phyloP scores from a whole-genome alignment of 2,888 invertebrate genomes.

The Phania funesta region DNA sequence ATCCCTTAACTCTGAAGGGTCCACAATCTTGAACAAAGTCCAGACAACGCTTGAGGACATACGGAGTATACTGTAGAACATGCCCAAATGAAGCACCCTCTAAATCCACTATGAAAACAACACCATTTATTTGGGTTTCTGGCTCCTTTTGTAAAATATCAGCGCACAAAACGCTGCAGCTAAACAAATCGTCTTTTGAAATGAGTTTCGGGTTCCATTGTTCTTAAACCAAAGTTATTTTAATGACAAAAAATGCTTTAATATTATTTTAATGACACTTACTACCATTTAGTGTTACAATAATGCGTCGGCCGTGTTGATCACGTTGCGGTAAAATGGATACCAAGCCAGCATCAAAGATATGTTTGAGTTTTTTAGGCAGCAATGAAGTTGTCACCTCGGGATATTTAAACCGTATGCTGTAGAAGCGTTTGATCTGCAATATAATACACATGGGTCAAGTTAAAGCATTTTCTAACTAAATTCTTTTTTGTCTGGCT shows the following conservation, averaged over 20 bases:
- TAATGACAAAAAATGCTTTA: not conserved
- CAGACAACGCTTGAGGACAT: constrained; percentile 13
- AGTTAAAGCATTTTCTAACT: not conserved
- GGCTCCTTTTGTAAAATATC: constrained; percentile 32
- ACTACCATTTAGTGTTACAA: constrained; percentile 17
- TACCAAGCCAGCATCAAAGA: constrained; percentile 25
- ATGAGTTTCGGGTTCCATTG: constrained; percentile 18
- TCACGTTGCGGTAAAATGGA: constrained; percentile 29
- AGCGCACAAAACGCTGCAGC: constrained; percentile 10
- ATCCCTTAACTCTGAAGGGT: constrained; percentile 15
- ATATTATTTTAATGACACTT: not conserved
- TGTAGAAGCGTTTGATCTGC: not conserved
- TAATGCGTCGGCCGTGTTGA: constrained; percentile 22
- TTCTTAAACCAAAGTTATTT: not conserved
- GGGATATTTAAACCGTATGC: not conserved
- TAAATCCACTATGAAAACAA: constrained; percentile 25
- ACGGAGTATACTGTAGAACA: not conserved
- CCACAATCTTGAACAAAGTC: constrained; percentile 28
- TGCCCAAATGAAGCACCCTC: constrained; percentile 24
- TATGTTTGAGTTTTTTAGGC: constrained; percentile 21
- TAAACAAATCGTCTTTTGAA: not conserved
- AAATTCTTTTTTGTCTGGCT: constrained; percentile 78
- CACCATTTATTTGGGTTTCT: constrained; percentile 30
- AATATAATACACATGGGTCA: not conserved
- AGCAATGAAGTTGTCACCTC: not conserved